A percentile compares a stretch with the other conserved stretches of the same genome.
Conservation (phyloP, 2,888 invertebrate species). For the Yponomeuta plumbellus region DNA sequence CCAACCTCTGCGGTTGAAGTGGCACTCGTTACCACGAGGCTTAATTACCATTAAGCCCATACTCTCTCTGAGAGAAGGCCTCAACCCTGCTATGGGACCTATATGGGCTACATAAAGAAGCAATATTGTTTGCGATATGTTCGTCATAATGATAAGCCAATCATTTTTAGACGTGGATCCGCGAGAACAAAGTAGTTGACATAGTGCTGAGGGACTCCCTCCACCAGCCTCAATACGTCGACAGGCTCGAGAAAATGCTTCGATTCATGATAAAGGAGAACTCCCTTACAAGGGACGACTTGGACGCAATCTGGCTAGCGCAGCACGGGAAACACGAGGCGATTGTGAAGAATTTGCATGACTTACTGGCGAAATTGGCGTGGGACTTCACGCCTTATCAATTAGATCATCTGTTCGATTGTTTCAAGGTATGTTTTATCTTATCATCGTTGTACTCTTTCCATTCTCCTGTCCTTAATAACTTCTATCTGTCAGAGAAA, state of each 20-base stretch:
- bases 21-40: too few species aligned
- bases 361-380: constrained; percentile 95
- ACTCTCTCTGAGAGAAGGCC: too few species aligned
- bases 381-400: constrained; percentile 99
- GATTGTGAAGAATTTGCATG: constrained; percentile 98
- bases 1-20: too few species aligned
- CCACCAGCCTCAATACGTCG: constrained; percentile 98
- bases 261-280: constrained; percentile 97
- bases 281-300: constrained; percentile 90
- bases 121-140: not conserved
- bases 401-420: constrained; percentile 96
- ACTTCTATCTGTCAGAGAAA: too few species aligned
- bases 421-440: constrained; percentile 85
- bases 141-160: not conserved
- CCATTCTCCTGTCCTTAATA: too few species aligned
- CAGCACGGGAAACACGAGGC: constrained; percentile 99
- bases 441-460: too few species aligned
- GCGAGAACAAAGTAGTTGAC: constrained; percentile 95
- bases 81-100: too few species aligned
- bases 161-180: constrained; percentile 88
- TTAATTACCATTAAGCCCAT: too few species aligned
- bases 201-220: constrained; percentile 96
- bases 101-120: too few species aligned
- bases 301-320: constrained; percentile 97
- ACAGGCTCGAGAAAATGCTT: constrained; percentile 97